phyloP scores from a whole-genome alignment of 1,140 invertebrate genomes.

The Lithobius niger region DNA sequence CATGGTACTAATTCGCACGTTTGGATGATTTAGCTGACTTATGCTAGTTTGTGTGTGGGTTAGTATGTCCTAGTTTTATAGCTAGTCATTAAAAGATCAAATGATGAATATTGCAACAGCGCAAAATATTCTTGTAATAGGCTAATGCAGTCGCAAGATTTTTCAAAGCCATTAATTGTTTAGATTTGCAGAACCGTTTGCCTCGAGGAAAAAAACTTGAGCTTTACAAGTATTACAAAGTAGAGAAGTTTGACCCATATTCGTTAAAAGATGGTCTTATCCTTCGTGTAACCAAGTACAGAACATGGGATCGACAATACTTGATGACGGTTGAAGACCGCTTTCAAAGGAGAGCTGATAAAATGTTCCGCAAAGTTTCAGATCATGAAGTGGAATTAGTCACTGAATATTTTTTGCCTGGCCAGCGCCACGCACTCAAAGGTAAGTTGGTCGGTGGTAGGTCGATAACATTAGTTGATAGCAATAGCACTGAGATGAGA shows the following conservation, averaged over 20 bases:
- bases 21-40: too few species aligned
- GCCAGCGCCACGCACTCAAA: conserved; percentile 50
- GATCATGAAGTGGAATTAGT: conserved; percentile 41
- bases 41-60: too few species aligned
- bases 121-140: too few species aligned
- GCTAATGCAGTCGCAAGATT: too few species aligned
- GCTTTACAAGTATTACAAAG: conserved; percentile 55
- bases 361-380: conserved; percentile 42
- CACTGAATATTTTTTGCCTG: conserved; percentile 50
- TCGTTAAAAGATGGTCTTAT: conserved; percentile 52
- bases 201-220: conserved; percentile 53
- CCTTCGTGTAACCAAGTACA: conserved; percentile 49
- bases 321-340: conserved; percentile 47
- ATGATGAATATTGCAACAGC: too few species aligned
- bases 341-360: conserved; percentile 54
- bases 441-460: too few species aligned
- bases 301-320: conserved; percentile 48
- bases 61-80: too few species aligned
- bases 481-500: too few species aligned
- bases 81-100: too few species aligned
- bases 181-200: conserved; percentile 58
- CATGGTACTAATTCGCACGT: too few species aligned
- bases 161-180: conserved; percentile 20
- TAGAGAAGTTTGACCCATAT: conserved; percentile 65
- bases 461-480: too few species aligned